A percentile compares a stretch with the other conserved stretches of the same genome.
Evolutionary conservation across 2,113 vertebrate species (phyloP).

Genomic region (Parus major): DNA sequence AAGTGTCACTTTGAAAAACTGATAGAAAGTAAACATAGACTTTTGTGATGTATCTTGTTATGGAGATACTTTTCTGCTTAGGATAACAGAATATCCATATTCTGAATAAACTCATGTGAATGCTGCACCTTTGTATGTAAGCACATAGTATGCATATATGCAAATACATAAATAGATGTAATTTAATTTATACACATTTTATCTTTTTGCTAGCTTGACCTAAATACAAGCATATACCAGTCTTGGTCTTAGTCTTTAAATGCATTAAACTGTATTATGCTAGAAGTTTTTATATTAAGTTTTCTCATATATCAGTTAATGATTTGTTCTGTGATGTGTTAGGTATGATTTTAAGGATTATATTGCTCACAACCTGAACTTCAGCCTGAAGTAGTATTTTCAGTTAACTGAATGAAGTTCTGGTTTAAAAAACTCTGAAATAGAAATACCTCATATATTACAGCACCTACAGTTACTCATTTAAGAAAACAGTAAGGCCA

Average conservation of each 20-base stretch:
- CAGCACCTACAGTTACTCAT: neutral
- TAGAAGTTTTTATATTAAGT: neutral
- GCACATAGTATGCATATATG: neutral
- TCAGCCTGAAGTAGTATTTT: neutral
- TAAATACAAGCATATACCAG: neutral
- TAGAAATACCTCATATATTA: neutral
- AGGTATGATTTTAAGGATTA: neutral
- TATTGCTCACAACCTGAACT: neutral
- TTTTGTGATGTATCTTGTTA: neutral
- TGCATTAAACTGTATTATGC: neutral
- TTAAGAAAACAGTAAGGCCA: neutral
- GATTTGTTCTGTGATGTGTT: neutral
- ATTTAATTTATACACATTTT: too few relatives aligned
- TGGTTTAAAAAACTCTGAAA: neutral
- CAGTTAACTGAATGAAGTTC: neutral
- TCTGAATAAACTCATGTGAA: neutral
- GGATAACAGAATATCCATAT: neutral
- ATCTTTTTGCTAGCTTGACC: neutral
- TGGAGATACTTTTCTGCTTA: neutral
- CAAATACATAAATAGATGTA: neutral
- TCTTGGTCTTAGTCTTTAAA: neutral
- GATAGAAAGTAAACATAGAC: rapidly evolving
- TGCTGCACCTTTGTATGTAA: neutral
- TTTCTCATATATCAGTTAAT: neutral
- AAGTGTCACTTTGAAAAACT: neutral